Base-by-base conservation (phyloP, 2,113 vertebrate species). In the Pollachius pollachius region DNA sequence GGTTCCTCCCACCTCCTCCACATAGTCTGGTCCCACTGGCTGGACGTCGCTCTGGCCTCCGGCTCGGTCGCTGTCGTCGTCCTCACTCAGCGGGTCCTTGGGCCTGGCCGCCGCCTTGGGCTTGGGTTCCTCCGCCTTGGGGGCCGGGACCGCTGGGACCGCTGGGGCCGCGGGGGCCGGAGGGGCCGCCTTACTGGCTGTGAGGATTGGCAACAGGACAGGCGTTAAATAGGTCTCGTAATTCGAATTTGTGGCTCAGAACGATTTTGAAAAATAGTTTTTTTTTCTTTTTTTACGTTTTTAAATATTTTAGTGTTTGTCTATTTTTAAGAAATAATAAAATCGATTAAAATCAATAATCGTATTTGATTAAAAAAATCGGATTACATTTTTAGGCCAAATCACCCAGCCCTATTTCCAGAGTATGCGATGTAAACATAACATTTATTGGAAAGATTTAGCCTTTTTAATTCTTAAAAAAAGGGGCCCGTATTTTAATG, bases 1-100 rank as follows among this genome's bases (percentile, higher is more conserved):
- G 9, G 18, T 15, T 62, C n/a, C 0, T 70, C 67, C 41, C 71
- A 93, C 93, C 90, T 95, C 93, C 77, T 94, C 92, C 15, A 94
- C 85, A 0, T 88, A 92, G 80, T 92, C 87, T 0, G 83, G 90
- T 64, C 92, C 93, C 65, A 92, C 91, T 0, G 92, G 89, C 37
- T 92, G 89, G 1, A 87, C 79, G n/a, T 91, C 91, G 7, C 87
- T 88, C 25, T 77, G 84, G 2, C 74, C 70, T 15, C 84, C 79
- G 0, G 83, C 54, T 65, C 67, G 65, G 19, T 92, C 90, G 0
- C 58, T 62, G 12, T 82, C 65, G 61, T 89, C 89, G 1, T 81
- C 84, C 0, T 92, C 90, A 34, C 86, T 80, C 0, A 78, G 84
- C 11, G 75, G 16, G 1, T 91, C 88, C 16, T 57, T 9, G 54